These are phyloP conservation scores for Phortica variegata DNA, from an alignment of 1,140 invertebrate species.

Conservation along the genomic window DNA sequence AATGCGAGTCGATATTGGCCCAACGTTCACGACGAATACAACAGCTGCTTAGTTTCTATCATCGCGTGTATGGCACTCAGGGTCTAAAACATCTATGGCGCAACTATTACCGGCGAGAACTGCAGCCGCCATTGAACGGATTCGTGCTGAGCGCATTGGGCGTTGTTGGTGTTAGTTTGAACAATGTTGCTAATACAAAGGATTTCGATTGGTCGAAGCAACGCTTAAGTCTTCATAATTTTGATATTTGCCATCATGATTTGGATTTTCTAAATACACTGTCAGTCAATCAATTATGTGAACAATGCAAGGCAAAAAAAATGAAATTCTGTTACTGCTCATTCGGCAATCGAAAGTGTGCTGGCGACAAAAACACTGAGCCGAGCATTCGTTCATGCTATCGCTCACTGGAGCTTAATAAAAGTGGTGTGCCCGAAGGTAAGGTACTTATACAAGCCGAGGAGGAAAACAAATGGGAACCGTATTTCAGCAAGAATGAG, in stretches of 20 bases:
- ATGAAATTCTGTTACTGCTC: slow-evolving; percentile 63
- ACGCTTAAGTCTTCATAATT: slow-evolving; percentile 37
- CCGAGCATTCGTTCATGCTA: slow-evolving; percentile 28
- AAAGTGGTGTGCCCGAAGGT: slow-evolving; percentile 29
- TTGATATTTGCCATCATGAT: slow-evolving; percentile 39
- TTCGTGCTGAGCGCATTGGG: slow-evolving; percentile 44
- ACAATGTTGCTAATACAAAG: slow-evolving; percentile 17
- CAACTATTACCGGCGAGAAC: slow-evolving; percentile 57
- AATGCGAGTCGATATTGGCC: slow-evolving; percentile 67
- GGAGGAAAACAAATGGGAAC: slow-evolving; percentile 67
- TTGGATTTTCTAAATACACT: slow-evolving; percentile 44
- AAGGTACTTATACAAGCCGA: slow-evolving; percentile 52
- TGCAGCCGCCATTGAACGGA: slow-evolving; percentile 40
- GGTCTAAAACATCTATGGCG: slow-evolving; percentile 61
- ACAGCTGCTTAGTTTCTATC: slow-evolving; percentile 66
- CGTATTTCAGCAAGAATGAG: slow-evolving; percentile 76
- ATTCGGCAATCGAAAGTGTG: slow-evolving; percentile 58
- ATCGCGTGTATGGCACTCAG: slow-evolving; percentile 64
- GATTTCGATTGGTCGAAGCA: slow-evolving; percentile 47
- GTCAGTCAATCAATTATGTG: slow-evolving; percentile 52
- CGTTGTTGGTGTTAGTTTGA: slow-evolving; percentile 37
- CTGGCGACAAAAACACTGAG: slow-evolving; percentile 1
- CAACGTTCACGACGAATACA: slow-evolving; percentile 64
- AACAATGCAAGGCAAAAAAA: slow-evolving; percentile 59
- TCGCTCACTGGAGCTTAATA: slow-evolving; percentile 15